Conservation (phyloP, 2,797 vertebrate genomes). For the Anableps anableps region DNA sequence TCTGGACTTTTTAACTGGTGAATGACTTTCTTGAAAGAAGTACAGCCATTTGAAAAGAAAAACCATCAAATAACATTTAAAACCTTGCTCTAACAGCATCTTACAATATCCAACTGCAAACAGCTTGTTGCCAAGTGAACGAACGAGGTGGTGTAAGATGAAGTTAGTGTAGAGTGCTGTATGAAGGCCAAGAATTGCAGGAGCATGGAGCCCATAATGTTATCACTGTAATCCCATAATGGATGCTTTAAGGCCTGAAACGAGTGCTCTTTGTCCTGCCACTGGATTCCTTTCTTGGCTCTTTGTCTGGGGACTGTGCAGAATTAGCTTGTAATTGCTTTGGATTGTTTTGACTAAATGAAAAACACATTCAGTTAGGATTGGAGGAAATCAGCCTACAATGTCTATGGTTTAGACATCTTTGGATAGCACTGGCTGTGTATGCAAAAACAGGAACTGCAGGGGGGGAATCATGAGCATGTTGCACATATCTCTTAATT, state of each 20-base stretch:
- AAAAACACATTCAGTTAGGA: slow-evolving; percentile 66
- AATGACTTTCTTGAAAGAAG: slow-evolving; percentile 11
- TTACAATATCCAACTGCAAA: slow-evolving; percentile 36
- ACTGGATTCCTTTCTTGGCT: slow-evolving; percentile 60
- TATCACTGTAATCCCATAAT: slow-evolving; percentile 72
- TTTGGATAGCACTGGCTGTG: slow-evolving; percentile 4
- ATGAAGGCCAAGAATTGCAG: slow-evolving; percentile 43
- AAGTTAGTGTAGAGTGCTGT: slow-evolving; percentile 36
- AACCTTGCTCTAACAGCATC: slow-evolving; percentile 21
- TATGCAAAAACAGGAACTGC: slow-evolving; percentile 15
- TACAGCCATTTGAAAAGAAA: slow-evolving; percentile 37
- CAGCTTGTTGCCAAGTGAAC: slow-evolving; percentile 39
- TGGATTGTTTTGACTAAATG: slow-evolving; percentile 61
- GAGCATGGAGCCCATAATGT: slow-evolving; percentile 49
- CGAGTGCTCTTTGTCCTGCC: slow-evolving; percentile 52
- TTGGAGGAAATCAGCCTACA: slow-evolving; percentile 37
- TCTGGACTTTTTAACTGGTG: not conserved
- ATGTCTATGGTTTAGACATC: slow-evolving; percentile 36
- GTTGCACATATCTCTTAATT: slow-evolving; percentile 34
- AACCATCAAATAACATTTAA: slow-evolving; percentile 43
- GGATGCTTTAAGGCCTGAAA: slow-evolving; percentile 60
- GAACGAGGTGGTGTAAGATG: slow-evolving; percentile 45
- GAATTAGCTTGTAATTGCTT: slow-evolving; percentile 68
- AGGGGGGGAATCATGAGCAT: not conserved
- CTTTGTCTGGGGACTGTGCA: slow-evolving; percentile 51